Evolutionary conservation across 2,888 invertebrate genomes (phyloP), one percentile per base, ranked within the genome.

Genomic region (Operophtera brumata): DNA sequence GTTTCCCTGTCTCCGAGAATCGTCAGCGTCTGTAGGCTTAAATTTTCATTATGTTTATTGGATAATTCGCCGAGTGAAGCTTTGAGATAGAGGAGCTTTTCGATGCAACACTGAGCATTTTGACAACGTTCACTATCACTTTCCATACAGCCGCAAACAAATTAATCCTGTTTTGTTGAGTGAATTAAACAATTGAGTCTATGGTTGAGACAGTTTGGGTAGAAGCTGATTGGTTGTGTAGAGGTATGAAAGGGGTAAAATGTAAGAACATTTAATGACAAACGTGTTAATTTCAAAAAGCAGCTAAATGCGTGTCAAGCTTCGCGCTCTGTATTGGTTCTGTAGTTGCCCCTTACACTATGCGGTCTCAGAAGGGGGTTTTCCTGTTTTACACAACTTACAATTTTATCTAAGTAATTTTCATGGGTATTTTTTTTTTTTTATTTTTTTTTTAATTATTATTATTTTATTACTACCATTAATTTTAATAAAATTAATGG

Each of bases 1-100:
- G 86, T 83, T 74, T 73, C 71, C 54, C 61, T 49, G 57, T 54
- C 61, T 59, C 73, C 50, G 73, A 66, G 70, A 76, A 75, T 74
- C 77, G 75, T 80, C 80, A 80, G 78, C 82, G 79, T 75, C 81
- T 81, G 78, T 82, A 82, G 84, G 87, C 87, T 88, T 88, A 88
- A 89, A 88, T 88, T 86, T 88, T 90, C 89, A 89, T 89, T 87
- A 89, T 86, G 86, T 86, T 88, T 88, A 89, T 88, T 86, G 89
- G 86, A 89, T 88, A 87, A 88, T 88, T 84, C 86, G 79, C 80
- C 79, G 47, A 70, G 81, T 86, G 86, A 86, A 81, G 69, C 75
- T 62, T 63, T 54, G 78, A 83, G 88, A 89, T 89, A 89, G 82
- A 80, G 77, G 66, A 84, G 87, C 86, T 88, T 84, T 79, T 83